Percentiles rank a stretch among this genome's conserved stretches.
Evolutionary conservation across 2,888 invertebrate genomes (phyloP).

Genomic region (Minunthozetes semirufus): DNA sequence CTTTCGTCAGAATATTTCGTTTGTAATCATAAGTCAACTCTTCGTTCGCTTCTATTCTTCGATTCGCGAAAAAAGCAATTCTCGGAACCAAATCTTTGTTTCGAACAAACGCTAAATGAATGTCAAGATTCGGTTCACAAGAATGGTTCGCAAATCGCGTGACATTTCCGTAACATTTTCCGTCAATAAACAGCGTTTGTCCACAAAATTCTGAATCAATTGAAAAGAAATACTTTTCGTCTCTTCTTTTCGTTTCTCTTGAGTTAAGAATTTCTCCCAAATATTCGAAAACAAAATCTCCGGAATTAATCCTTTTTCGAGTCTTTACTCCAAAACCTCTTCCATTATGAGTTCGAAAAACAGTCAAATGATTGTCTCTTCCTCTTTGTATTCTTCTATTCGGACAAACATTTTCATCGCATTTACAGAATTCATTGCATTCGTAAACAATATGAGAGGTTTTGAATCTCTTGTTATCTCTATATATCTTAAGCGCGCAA

Average conservation of each 20-base stretch:
- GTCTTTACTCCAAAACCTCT: background rate
- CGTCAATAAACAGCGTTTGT: background rate
- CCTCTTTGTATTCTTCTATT: background rate
- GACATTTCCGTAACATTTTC: background rate
- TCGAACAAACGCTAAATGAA: background rate
- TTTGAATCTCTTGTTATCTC: background rate
- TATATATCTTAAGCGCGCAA: background rate
- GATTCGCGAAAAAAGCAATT: background rate
- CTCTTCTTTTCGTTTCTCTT: background rate
- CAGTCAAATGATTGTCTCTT: background rate
- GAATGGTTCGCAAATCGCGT: background rate
- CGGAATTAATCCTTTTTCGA: background rate
- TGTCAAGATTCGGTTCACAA: background rate
- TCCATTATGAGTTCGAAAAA: background rate
- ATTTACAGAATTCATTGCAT: background rate
- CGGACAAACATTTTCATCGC: background rate
- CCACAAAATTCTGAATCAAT: background rate
- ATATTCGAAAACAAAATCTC: background rate
- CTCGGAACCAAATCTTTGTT: background rate
- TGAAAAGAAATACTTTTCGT: background rate
- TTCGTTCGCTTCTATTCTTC: background rate
- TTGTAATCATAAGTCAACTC: conserved; percentile 2
- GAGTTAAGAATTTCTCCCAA: background rate
- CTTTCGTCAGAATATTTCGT: background rate
- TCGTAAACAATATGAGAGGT: background rate